phyloP scores from a whole-genome alignment of 2,113 vertebrate genomes.

The Ibidorhyncha struthersii region DNA sequence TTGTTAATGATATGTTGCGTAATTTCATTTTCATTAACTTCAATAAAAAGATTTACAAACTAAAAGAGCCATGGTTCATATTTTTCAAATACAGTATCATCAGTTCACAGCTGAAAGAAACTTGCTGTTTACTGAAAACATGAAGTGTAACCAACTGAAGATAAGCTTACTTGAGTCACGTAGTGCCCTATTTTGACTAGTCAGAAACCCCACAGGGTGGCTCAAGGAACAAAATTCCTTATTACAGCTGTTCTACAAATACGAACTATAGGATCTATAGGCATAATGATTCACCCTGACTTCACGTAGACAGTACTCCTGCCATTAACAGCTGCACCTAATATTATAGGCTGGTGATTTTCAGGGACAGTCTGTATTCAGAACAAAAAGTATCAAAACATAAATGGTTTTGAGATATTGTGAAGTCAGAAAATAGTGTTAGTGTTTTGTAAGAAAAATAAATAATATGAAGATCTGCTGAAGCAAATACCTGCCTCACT shows the following conservation, averaged over 20 bases:
- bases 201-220: background rate
- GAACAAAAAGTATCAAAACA: background rate
- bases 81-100: background rate
- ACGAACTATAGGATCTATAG: background rate
- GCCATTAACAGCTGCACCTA: background rate
- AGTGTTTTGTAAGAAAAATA: background rate
- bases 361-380: background rate
- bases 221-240: background rate
- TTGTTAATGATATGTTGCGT: background rate
- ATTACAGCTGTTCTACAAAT: background rate
- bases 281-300: background rate
- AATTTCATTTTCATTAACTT: background rate
- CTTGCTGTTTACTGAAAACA: background rate
- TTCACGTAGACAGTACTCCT: background rate
- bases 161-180: background rate
- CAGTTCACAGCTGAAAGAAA: background rate
- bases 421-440: background rate
- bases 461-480: background rate
- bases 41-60: background rate
- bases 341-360: background rate
- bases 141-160: background rate
- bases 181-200: background rate
- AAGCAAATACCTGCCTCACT: background rate
- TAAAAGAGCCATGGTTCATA: background rate
- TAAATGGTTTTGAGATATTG: background rate